These are phyloP conservation scores for Nomada fabriciana DNA, from an alignment of 2,888 invertebrate genomes.

Conservation along the genomic window DNA sequence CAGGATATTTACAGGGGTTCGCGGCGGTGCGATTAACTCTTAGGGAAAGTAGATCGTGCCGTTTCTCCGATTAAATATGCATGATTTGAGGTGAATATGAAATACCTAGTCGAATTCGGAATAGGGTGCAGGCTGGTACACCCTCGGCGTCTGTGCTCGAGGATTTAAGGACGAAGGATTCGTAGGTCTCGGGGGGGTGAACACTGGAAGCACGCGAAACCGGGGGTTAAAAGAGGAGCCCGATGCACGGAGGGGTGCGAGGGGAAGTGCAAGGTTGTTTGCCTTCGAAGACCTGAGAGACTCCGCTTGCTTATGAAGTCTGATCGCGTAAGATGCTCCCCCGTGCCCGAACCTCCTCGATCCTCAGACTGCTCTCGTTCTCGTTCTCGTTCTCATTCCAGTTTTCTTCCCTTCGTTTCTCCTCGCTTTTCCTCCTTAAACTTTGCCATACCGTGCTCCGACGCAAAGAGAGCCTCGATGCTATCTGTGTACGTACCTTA, in stretches of 20 bases:
- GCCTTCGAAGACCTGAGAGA: slow-evolving; percentile 52
- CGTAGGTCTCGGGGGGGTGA: slow-evolving; percentile 50
- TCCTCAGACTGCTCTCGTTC: slow-evolving; percentile 38
- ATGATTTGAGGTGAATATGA: slow-evolving; percentile 81
- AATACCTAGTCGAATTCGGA: slow-evolving; percentile 64
- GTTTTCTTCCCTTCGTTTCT: slow-evolving; percentile 1
- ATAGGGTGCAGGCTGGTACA: slow-evolving; percentile 25
- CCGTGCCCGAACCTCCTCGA: slow-evolving; percentile 24
- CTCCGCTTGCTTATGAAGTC: slow-evolving; percentile 74
- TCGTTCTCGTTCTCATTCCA: slow-evolving; percentile 12
- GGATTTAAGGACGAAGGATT: slow-evolving; percentile 69
- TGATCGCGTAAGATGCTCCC: slow-evolving; percentile 74
- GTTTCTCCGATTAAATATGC: slow-evolving; percentile 80
- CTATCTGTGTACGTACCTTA: slow-evolving; percentile 15
- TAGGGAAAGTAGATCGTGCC: slow-evolving; percentile 76
- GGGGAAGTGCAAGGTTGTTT: slow-evolving; percentile 49
- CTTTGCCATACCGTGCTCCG: slow-evolving; percentile 43
- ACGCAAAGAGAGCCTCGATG: slow-evolving; percentile 1
- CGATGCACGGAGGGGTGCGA: not conserved
- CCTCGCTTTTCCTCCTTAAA: slow-evolving; percentile 48
- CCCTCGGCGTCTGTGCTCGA: slow-evolving; percentile 73
- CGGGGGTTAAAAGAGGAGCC: slow-evolving; percentile 47
- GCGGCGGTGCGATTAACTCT: slow-evolving; percentile 76
- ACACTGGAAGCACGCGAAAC: slow-evolving; percentile 45
- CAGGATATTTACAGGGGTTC: slow-evolving; percentile 56